Conservation (phyloP, 2,797 vertebrate species). For the Vipera latastei region DNA sequence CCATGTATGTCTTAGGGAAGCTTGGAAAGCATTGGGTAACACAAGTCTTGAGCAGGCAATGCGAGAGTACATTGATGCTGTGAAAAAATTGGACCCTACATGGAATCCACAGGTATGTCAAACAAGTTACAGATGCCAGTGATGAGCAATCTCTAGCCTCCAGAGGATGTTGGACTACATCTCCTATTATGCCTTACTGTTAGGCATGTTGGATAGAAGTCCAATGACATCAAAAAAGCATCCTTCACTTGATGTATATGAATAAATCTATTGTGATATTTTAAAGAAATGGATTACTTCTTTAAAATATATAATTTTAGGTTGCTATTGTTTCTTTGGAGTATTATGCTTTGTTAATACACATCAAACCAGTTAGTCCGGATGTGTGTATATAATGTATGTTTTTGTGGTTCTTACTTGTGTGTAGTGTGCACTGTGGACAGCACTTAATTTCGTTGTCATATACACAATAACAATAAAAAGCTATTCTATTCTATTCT, state of each 20-base stretch:
- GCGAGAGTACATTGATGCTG: slow-evolving; percentile 88
- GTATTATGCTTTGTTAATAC: neutral
- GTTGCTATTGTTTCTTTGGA: neutral
- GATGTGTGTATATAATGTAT: no score
- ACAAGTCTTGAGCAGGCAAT: slow-evolving; percentile 88
- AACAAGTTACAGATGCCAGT: neutral
- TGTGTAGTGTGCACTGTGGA: no score
- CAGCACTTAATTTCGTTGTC: no score
- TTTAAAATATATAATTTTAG: neutral
- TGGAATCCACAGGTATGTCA: slow-evolving; percentile 85
- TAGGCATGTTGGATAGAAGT: neutral
- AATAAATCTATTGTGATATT: neutral
- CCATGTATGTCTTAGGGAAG: slow-evolving; percentile 79
- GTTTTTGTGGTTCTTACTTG: no score
- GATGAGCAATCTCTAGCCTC: neutral
- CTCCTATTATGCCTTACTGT: neutral
- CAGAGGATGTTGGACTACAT: neutral
- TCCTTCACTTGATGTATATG: neutral
- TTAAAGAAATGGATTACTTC: neutral
- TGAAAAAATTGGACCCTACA: slow-evolving; percentile 87
- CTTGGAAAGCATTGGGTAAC: slow-evolving; percentile 93
- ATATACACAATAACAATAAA: no score
- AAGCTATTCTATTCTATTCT: neutral
- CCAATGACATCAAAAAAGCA: neutral
- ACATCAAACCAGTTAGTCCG: neutral